phyloP scores from a whole-genome alignment of 2,888 invertebrate species.

The Piscicola geometra region DNA sequence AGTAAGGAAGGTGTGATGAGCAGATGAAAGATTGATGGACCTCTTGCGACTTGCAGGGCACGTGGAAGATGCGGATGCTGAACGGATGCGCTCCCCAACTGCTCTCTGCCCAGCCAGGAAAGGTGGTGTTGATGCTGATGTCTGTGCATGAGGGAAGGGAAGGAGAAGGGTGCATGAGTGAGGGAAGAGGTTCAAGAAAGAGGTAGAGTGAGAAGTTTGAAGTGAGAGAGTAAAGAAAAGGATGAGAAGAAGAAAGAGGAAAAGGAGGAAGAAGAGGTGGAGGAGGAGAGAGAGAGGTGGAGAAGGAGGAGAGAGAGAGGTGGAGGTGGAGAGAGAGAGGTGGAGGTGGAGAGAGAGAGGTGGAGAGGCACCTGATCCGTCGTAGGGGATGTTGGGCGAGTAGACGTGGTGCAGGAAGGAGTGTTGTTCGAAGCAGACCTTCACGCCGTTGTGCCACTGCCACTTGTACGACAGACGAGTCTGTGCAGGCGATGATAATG shows the following conservation, averaged over 20 bases:
- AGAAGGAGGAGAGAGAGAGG: background rate
- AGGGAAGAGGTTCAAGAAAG: too few species aligned
- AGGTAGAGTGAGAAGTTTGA: too few species aligned
- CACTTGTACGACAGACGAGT: too few species aligned
- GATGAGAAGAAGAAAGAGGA: background rate
- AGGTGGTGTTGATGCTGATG: background rate
- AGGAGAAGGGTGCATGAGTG: background rate
- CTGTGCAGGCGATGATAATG: too few species aligned
- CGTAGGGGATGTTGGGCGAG: too few species aligned
- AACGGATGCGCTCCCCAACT: background rate
- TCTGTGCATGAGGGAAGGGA: background rate
- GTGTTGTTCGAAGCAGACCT: too few species aligned
- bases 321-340: background rate
- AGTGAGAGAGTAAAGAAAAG: too few species aligned
- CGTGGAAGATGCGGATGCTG: slow-evolving; percentile 10
- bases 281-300: background rate
- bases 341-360: background rate
- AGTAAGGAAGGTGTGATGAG: too few species aligned
- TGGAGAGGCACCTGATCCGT: too few species aligned
- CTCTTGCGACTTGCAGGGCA: slow-evolving; percentile 14
- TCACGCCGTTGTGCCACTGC: too few species aligned
- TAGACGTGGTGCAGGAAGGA: too few species aligned
- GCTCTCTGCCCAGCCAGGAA: slow-evolving; percentile 21
- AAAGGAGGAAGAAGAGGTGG: background rate
- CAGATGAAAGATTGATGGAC: background rate